phyloP scores from a whole-genome alignment of 2,797 vertebrate genomes.

The Dallia pectoralis region DNA sequence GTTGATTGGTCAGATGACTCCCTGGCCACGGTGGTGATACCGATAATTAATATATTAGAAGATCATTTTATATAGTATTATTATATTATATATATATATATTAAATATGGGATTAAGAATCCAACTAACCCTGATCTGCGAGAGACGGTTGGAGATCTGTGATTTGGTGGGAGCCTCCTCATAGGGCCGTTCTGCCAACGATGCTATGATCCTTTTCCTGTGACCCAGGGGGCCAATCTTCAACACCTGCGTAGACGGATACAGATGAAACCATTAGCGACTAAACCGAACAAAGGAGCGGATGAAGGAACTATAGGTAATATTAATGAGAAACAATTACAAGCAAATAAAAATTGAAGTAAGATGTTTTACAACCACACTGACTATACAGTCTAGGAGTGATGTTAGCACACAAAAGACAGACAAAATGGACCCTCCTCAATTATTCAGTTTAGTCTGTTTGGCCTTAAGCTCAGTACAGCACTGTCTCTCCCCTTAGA shows the following conservation, averaged over 20 bases:
- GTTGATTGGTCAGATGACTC: background rate
- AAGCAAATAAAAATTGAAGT: conserved; percentile 19
- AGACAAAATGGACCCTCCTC: conserved; percentile 67
- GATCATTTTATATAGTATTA: background rate
- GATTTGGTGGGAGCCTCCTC: conserved; percentile 91
- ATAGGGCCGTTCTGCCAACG: conserved; percentile 90
- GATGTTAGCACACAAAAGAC: conserved; percentile 53
- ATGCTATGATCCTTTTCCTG: conserved; percentile 94
- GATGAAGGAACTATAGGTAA: conserved; percentile 72
- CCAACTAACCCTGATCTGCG: conserved; percentile 90
- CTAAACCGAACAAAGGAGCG: conserved; percentile 39
- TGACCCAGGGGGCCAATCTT: conserved; percentile 93
- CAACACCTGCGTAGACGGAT: conserved; percentile 85
- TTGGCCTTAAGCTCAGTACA: conserved; percentile 58
- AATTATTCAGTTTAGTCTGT: conserved; percentile 76
- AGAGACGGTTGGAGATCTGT: conserved; percentile 81
- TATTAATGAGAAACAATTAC: conserved; percentile 35
- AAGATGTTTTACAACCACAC: background rate
- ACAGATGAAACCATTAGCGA: conserved; percentile 38
- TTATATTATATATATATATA: too few species aligned
- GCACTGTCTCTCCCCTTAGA: conserved; percentile 56
- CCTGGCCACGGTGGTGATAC: background rate
- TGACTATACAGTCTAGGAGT: background rate
- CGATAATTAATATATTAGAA: background rate
- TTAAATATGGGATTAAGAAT: background rate